Percentiles rank a stretch among this genome's conserved stretches.
phyloP scores from a whole-genome alignment of 2,113 vertebrate species.

The Colistium nudipinnis region DNA sequence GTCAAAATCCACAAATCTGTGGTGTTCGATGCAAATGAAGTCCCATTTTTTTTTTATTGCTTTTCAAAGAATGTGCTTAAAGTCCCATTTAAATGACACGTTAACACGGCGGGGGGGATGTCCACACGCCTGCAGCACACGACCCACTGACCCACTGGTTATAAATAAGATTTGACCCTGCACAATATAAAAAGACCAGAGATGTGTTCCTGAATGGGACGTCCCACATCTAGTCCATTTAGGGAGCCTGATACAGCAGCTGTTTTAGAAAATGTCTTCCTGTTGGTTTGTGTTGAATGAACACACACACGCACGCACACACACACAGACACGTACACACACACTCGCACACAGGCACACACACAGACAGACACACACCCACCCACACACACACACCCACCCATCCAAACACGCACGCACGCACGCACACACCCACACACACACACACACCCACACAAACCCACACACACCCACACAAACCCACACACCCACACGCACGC shows the following conservation, averaged over 20 bases:
- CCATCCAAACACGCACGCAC: constrained; percentile 18
- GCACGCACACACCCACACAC: not conserved
- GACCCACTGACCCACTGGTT: constrained; percentile 23
- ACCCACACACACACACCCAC: too few relatives aligned
- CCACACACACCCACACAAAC: too few relatives aligned
- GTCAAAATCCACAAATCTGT: too few relatives aligned
- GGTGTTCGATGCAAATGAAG: too few relatives aligned
- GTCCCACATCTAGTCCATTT: too few relatives aligned
- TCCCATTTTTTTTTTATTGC: too few relatives aligned
- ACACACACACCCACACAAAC: not conserved
- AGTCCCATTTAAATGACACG: too few relatives aligned
- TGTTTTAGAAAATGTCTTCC: not conserved
- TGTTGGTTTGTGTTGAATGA: not conserved
- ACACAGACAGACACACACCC: not conserved
- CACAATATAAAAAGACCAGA: not conserved
- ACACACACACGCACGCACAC: not conserved
- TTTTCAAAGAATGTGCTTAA: too few relatives aligned
- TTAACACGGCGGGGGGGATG: too few relatives aligned
- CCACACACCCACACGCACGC: not conserved
- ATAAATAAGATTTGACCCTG: constrained; percentile 25
- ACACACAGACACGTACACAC: not conserved
- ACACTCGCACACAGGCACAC: too few relatives aligned
- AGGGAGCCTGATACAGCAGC: not conserved
- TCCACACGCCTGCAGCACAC: not conserved
- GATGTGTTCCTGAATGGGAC: constrained; percentile 8